A percentile compares a stretch with the other conserved stretches of the same genome.
phyloP scores from a whole-genome alignment of 1,140 invertebrate genomes.

The Lasioglossum baleicum region DNA sequence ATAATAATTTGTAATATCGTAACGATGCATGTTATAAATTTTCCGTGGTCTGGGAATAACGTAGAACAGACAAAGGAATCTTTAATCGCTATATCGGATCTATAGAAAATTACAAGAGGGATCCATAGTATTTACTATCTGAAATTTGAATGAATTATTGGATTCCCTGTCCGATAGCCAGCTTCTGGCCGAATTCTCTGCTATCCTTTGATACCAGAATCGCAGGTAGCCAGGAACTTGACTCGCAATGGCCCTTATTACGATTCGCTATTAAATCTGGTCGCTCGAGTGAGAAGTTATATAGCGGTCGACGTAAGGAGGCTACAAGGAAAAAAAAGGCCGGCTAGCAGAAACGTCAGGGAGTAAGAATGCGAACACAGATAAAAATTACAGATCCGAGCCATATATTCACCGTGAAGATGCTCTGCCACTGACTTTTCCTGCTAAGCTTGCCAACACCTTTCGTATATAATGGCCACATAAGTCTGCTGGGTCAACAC shows the following conservation, averaged over 20 bases:
- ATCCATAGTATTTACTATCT: slow-evolving; percentile 2
- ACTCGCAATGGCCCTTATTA: neutral
- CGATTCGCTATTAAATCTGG: neutral
- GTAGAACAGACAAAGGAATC: too few relatives aligned
- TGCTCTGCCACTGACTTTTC: slow-evolving; percentile 64
- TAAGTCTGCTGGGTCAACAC: slow-evolving; percentile 50
- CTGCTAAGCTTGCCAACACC: slow-evolving; percentile 48
- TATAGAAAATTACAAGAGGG: neutral
- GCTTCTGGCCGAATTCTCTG: neutral
- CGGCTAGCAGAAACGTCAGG: slow-evolving; percentile 13
- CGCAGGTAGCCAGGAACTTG: neutral
- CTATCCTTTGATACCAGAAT: neutral
- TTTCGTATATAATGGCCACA: slow-evolving; percentile 48
- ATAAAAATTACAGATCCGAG: slow-evolving; percentile 66
- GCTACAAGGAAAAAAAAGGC: neutral
- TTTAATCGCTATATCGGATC: too few relatives aligned
- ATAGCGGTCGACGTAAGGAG: neutral
- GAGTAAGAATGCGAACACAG: slow-evolving; percentile 41
- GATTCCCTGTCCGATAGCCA: neutral
- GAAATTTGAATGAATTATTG: neutral
- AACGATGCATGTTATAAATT: too few relatives aligned
- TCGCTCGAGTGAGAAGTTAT: neutral
- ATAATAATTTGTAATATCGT: too few relatives aligned
- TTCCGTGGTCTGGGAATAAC: too few relatives aligned
- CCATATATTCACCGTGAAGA: slow-evolving; percentile 63